Base-by-base conservation (phyloP, 2,113 vertebrate genomes). In the Aspiorhynchus laticeps region DNA sequence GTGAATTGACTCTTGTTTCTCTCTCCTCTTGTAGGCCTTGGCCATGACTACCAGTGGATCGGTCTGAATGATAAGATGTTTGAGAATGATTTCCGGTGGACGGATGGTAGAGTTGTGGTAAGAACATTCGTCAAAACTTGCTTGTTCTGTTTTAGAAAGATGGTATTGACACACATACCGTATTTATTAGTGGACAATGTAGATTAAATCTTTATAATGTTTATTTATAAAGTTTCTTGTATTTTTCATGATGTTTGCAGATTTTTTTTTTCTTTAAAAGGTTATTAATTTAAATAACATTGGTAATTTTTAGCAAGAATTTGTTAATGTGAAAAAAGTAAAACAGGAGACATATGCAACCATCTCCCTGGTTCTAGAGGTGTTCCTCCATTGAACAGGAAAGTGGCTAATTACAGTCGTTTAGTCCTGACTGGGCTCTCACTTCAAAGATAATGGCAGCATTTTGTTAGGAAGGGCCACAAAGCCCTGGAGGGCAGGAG, bases 61-160 rank as follows among this genome's bases (percentile, higher is more conserved):
- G 98, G 98, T 63, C 95, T 99, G 86, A 99, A 98, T 80, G 98
- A 99, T 96, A 99, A 99, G 94, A 98, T 99, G 98, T 99, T 96
- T 94, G 97, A 99, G 91, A 96, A 94, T 26, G 98, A 99, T 92
- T 99, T 99, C 95, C 97, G 96, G 31, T 99, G 98, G 98, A 98
- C 97, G 4, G 98, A 99, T 89, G 96, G 97, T 87, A 95, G 94
- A 73, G 88, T 95, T 0, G 91, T 98, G 97, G 98, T 99, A 96
- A 97, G 96, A 94, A 59, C 69, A 14, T 82, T 76, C 9, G 38
- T 38, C 4, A 31, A 11, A 88, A 33, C 81, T 83, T 90, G 90
- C 84, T 41, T 38, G 4, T 41, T 38, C 26, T 76, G n/a, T 48
- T 76, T 17, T 76, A 41, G 41, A 76, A 76, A 24, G 9, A 73